Conservation (phyloP, 2,113 vertebrate species). For the Lichenostomus cassidix region DNA sequence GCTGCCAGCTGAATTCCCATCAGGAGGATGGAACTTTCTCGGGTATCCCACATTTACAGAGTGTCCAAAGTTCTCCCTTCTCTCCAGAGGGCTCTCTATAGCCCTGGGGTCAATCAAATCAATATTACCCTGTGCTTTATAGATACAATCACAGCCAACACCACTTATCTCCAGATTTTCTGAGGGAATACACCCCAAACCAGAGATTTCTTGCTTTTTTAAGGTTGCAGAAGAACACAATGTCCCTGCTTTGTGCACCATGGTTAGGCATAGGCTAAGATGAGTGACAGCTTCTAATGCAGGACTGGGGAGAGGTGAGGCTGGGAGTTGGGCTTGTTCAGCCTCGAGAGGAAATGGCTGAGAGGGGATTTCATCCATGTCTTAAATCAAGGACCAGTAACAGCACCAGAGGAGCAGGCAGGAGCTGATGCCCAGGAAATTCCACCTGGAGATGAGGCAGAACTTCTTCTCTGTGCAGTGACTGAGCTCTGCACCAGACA, state of each 20-base stretch:
- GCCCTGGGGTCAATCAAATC: too few species aligned
- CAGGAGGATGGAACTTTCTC: rapidly evolving
- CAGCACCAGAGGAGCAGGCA: neutral
- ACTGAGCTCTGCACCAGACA: rapidly evolving
- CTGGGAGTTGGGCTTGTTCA: neutral
- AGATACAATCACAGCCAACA: neutral
- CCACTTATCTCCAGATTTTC: neutral
- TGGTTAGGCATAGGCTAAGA: neutral
- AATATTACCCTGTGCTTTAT: rapidly evolving
- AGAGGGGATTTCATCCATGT: neutral
- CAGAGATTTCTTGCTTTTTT: neutral
- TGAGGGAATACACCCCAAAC: neutral
- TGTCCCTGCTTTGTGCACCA: neutral
- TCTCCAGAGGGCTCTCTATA: neutral
- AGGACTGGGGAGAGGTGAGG: neutral
- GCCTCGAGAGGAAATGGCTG: neutral
- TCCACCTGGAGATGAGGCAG: neutral
- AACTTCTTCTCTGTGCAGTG: neutral
- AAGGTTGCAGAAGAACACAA: neutral
- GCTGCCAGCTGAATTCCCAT: neutral
- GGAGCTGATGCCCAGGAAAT: neutral
- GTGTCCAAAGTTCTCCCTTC: neutral
- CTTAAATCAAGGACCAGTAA: neutral
- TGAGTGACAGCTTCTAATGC: neutral
- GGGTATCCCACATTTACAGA: neutral